Percentiles rank a stretch among this genome's conserved stretches.
These are phyloP conservation scores for Zoanthus gigantus DNA, from an alignment of 92 coral and sea anemone genomes.

Conservation along the genomic window DNA sequence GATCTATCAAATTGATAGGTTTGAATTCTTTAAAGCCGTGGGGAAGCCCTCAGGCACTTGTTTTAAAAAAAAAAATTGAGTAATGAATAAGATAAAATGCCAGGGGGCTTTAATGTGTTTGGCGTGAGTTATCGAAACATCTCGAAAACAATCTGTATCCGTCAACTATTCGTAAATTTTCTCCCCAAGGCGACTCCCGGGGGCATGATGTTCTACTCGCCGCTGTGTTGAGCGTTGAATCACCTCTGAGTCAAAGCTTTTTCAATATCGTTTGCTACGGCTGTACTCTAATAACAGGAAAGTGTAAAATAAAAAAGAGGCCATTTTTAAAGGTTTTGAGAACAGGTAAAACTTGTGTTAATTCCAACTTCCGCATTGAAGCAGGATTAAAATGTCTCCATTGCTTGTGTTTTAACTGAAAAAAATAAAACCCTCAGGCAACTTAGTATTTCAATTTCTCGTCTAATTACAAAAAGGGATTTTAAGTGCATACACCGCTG, in stretches of 20 bases:
- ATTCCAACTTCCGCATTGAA: slow-evolving; percentile 5
- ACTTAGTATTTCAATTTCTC: neutral
- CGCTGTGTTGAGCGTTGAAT: slow-evolving; percentile 16
- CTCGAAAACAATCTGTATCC: slow-evolving; percentile 36
- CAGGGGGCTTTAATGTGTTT: slow-evolving; percentile 31
- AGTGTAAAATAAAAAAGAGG: slow-evolving; percentile 8
- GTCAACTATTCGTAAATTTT: slow-evolving; percentile 3
- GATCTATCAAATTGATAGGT: slow-evolving; percentile 22
- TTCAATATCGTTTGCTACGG: neutral
- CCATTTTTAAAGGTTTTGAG: neutral
- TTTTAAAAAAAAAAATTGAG: slow-evolving; percentile 26
- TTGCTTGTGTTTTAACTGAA: neutral
- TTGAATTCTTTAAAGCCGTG: slow-evolving; percentile 1
- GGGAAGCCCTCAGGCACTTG: slow-evolving; percentile 35
- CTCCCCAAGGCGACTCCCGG: slow-evolving; percentile 35
- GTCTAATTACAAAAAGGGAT: neutral
- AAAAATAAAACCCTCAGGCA: neutral
- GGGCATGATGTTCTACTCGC: slow-evolving; percentile 37
- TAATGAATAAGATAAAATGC: slow-evolving; percentile 23
- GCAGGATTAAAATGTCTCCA: neutral
- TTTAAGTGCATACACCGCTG: neutral
- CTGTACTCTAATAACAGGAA: neutral
- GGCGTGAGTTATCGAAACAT: slow-evolving; percentile 44
- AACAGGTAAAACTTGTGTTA: neutral
- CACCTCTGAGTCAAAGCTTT: neutral